These are phyloP conservation scores for Pseudomyrmex concolor DNA, from an alignment of 1,140 invertebrate species.

Conservation along the genomic window DNA sequence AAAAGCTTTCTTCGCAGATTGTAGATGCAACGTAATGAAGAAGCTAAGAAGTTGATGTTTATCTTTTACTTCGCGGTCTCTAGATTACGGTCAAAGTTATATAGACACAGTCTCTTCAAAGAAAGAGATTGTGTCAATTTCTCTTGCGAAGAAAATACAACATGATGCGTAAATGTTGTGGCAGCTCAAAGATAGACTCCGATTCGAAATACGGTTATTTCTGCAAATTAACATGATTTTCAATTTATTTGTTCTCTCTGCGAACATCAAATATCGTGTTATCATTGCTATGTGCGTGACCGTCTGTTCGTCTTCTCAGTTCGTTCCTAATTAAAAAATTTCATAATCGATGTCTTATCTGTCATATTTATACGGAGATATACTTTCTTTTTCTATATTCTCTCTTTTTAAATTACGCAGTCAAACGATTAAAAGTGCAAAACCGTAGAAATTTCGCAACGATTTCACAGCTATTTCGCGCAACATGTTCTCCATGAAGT, in stretches of 20 bases:
- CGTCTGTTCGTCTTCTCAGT: neutral
- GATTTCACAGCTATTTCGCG: neutral
- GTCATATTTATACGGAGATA: conserved; percentile 4
- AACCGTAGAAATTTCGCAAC: neutral
- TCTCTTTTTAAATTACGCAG: too few relatives aligned
- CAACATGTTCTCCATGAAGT: neutral
- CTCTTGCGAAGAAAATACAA: conserved; percentile 31
- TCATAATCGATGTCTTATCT: neutral
- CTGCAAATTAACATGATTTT: conserved; percentile 27
- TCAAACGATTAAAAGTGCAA: conserved; percentile 29
- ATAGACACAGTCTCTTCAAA: conserved; percentile 57
- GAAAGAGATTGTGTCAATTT: conserved; percentile 61
- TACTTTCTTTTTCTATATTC: neutral
- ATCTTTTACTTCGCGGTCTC: conserved; percentile 45
- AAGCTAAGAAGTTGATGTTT: conserved; percentile 53
- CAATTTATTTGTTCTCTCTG: neutral
- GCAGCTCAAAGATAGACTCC: neutral
- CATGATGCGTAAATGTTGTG: conserved; percentile 41
- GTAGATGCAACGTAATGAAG: conserved; percentile 55
- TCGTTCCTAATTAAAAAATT: conserved; percentile 15
- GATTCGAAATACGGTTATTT: neutral
- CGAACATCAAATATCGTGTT: neutral
- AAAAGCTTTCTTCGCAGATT: conserved; percentile 33
- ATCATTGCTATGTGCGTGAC: neutral
- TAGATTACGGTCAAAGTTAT: conserved; percentile 58